Base-by-base conservation (phyloP, 1,140 invertebrate genomes). In the Diachasma alloeum region DNA sequence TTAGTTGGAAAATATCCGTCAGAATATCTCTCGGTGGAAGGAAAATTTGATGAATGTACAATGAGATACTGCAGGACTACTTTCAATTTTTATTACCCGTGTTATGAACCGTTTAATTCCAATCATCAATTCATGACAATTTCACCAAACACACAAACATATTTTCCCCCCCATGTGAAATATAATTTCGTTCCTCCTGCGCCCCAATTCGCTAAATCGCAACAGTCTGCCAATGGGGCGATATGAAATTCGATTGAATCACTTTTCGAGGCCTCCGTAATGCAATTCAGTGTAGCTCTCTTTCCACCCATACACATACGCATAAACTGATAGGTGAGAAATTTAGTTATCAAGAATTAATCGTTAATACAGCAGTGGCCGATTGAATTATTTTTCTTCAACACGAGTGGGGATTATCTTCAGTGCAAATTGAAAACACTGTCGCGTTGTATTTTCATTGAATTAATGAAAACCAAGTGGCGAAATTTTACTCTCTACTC, bases 101-200 rank as follows among this genome's bases (percentile, higher is more conserved):
- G n/a, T n/a, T 13, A 70, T 22, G 15, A 44, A 70, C 37, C 11
- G 22, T 46, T 70, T 19, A 70, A 70, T 17, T 72, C 17, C 22
- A 72, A 22, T 59, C 66, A 4, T 67, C 5, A 69, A 42, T 68
- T 31, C 26, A 48, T 48, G 44, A 68, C 11, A 37, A 53, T 73
- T 19, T 17, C 53, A 59, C 22, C 1, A 19, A 59, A 59, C 10
- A 22, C 53, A 24, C 10, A 59, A 59, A 4, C 9, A 22, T n/a
- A n/a, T n/a, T n/a, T n/a, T n/a, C 10, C 31, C 24, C 24, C 31
- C 39, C 26, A 69, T 39, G 22, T 39, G 71, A 79, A n/a, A n/a
- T n/a, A n/a, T n/a, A 79, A 79, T 76, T 79, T 81, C 72, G 76
- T 78, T 78, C 75, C 73, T 78, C 11, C 70, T 72, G 67, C 63